These are phyloP conservation scores for Syndactyla subalaris DNA, from an alignment of 2,797 vertebrate genomes.

Conservation along the genomic window DNA sequence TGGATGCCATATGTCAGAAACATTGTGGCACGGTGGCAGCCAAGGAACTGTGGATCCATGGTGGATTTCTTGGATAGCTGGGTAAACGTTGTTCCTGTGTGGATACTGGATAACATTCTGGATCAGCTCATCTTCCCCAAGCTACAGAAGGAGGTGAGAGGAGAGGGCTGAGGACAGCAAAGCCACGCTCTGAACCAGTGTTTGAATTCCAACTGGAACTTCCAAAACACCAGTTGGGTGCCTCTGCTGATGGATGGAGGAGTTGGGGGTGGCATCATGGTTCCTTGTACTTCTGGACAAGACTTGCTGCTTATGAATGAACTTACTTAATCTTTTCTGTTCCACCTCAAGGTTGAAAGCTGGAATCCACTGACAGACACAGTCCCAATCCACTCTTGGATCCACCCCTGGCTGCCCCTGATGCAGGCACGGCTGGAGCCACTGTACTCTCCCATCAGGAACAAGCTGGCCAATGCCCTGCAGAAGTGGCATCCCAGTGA, in stretches of 20 bases:
- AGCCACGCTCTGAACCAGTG: fast-evolving
- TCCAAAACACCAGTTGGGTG: fast-evolving
- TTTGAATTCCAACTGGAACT: not conserved
- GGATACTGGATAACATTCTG: constrained; percentile 92
- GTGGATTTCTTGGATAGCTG: constrained; percentile 95
- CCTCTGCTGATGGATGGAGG: fast-evolving
- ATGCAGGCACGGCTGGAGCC: constrained; percentile 93
- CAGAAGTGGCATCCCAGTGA: constrained; percentile 98
- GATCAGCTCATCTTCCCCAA: constrained; percentile 96
- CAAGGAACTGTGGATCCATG: constrained; percentile 90
- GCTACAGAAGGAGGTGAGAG: constrained; percentile 90
- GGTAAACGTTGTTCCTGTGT: constrained; percentile 89
- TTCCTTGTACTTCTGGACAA: not conserved
- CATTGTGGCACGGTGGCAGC: constrained; percentile 90
- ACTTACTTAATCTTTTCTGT: not conserved
- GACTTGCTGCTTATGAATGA: not conserved
- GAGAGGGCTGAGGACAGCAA: fast-evolving
- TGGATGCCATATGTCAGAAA: constrained; percentile 91
- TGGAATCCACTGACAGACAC: constrained; percentile 98
- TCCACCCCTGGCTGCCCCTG: constrained; percentile 96
- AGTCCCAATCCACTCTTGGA: constrained; percentile 97
- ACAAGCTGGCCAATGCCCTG: constrained; percentile 91
- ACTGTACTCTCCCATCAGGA: constrained; percentile 92
- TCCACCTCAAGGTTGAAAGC: constrained; percentile 85
- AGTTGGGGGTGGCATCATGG: fast-evolving